Evolutionary conservation across 2,113 vertebrate species (phyloP).

Genomic region (Sinocyclocheilus maitianheensis): DNA sequence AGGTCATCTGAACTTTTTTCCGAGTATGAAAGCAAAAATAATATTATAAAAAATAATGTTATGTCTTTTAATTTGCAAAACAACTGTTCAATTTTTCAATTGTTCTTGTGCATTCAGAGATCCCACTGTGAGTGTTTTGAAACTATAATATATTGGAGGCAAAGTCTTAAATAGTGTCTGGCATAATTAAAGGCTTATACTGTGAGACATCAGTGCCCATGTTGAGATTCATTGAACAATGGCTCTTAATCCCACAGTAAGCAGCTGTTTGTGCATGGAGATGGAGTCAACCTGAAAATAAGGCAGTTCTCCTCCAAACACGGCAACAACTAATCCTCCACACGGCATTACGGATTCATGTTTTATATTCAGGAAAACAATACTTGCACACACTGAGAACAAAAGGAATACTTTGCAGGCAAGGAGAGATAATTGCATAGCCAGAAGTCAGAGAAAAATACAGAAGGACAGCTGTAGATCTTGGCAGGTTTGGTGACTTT

Average conservation of each 20-base stretch:
- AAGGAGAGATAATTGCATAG: constrained; percentile 7
- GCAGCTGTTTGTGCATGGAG: constrained; percentile 47
- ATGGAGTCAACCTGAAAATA: constrained; percentile 34
- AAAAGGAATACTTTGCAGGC: constrained; percentile 39
- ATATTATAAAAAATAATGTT: background rate
- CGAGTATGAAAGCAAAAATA: background rate
- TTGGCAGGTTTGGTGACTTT: constrained; percentile 25
- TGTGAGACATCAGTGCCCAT: constrained; percentile 14
- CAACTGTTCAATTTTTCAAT: background rate
- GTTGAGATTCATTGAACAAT: constrained; percentile 36
- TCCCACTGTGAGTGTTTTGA: background rate
- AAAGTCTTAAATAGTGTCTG: background rate
- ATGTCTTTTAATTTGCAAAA: background rate
- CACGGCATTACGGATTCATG: constrained; percentile 63
- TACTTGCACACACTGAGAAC: constrained; percentile 55
- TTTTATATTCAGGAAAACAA: constrained; percentile 38
- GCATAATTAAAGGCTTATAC: constrained; percentile 21
- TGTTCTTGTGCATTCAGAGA: background rate
- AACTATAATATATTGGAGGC: background rate
- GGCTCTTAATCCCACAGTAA: constrained; percentile 38
- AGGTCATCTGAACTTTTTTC: too few relatives aligned
- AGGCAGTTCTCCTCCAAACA: constrained; percentile 19
- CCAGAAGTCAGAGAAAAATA: background rate
- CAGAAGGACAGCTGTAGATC: background rate
- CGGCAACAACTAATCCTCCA: constrained; percentile 56